These are phyloP conservation scores for Allacma fusca DNA, from an alignment of 2,888 invertebrate species.

Conservation along the genomic window DNA sequence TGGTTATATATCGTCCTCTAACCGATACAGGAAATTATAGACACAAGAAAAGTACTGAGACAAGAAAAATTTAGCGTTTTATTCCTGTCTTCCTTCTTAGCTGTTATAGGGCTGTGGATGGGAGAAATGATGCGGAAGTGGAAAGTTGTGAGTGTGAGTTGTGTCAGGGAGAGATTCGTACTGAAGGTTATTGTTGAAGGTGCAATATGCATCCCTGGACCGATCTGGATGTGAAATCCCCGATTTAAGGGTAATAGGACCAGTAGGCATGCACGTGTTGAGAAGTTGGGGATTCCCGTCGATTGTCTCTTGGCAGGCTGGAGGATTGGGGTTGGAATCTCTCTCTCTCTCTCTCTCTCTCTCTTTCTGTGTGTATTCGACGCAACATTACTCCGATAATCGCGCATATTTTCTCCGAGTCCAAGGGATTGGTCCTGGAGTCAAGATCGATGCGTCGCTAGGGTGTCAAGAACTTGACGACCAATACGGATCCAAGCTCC, in stretches of 20 bases:
- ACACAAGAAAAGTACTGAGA: too few species aligned
- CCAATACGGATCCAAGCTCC: conserved; percentile 45
- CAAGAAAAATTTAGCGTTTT: too few species aligned
- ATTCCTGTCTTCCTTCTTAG: too few species aligned
- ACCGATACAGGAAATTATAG: not conserved
- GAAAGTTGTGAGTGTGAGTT: not conserved
- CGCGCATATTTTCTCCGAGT: conserved; percentile 52
- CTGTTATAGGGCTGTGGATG: not conserved
- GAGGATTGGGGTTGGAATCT: conserved; percentile 17
- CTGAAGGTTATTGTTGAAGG: conserved; percentile 2
- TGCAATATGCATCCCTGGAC: not conserved
- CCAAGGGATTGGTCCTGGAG: conserved; percentile 51
- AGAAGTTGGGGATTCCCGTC: not conserved
- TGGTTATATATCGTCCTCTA: too few species aligned
- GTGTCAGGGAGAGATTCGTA: not conserved
- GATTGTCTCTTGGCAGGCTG: not conserved
- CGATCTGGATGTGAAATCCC: conserved; percentile 5
- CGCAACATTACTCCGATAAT: conserved; percentile 58
- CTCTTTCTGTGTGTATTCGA: conserved; percentile 40
- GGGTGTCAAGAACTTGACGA: conserved; percentile 52
- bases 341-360: not conserved
- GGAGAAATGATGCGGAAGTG: not conserved
- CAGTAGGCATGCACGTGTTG: not conserved
- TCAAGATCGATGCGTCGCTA: conserved; percentile 53
- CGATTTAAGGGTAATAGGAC: not conserved